Base-by-base conservation (phyloP, 2,888 invertebrate genomes). In the Taenaris catops region DNA sequence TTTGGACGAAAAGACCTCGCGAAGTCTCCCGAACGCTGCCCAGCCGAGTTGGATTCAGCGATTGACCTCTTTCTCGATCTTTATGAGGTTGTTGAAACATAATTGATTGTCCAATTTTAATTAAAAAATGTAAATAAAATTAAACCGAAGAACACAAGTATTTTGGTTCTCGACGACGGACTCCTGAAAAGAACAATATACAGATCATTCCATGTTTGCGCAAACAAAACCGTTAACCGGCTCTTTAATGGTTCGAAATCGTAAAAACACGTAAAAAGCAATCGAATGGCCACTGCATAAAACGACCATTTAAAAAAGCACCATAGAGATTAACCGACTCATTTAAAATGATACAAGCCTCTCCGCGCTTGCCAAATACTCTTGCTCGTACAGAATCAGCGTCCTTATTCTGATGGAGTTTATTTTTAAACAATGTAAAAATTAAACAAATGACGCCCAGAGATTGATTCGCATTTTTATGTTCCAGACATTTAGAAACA, bases 311-410 rank as follows among this genome's bases (percentile, higher is more conserved):
- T 51, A 37, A 66, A 72, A 69, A 70, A 63, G 58, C 55, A 57
- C 57, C 61, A 55, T 47, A 35, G 54, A 61, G 72, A 78, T 80
- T 80, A 79, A 59, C 60, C 69, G 71, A 69, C 71, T 75, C 76
- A 73, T 79, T 79, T 78, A 74, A 75, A 74, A 73, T 78, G 80
- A 80, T 76, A 70, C 78, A 78, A 71, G 60, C 66, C 62, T 55
- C 64, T 70, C 63, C 58, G 61, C 58, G 63, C 61, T 69, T 78
- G 80, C 80, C 78, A 79, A 78, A 71, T 67, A 68, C 68, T 65
- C 65, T 44, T 63, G 68, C 61, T 64, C 60, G 53, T 61, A 55
- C 48, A 44, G 41, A 38, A 48, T 38, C 19, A 31, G 40, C 25
- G 28, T 25, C 47, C 34, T 42, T 56, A 60, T 59, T 58, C 56